Percentiles rank a stretch among this genome's conserved stretches.
Conservation (phyloP, 2,888 invertebrate genomes). For the Petrolisthes manimaculis region DNA sequence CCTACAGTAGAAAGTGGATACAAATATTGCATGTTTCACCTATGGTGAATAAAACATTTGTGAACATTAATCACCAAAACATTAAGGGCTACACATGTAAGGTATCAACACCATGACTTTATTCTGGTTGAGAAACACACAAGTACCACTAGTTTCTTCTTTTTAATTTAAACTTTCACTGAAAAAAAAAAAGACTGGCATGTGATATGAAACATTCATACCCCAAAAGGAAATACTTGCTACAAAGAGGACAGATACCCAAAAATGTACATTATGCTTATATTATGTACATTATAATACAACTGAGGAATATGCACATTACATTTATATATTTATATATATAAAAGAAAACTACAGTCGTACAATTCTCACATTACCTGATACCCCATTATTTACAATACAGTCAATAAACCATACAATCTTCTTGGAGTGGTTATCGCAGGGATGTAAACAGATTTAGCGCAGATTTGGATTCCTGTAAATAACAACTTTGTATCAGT, state of each 20-base stretch:
- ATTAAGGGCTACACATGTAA: too few species aligned
- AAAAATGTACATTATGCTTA: conserved; percentile 21
- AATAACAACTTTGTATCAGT: conserved; percentile 64
- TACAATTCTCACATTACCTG: conserved; percentile 31
- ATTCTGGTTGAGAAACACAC: too few species aligned
- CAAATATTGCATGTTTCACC: too few species aligned
- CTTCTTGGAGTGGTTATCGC: conserved; percentile 73
- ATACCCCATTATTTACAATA: conserved; percentile 41
- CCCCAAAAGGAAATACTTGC: not conserved
- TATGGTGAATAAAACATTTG: too few species aligned
- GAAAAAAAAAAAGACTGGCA: not conserved
- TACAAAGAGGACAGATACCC: not conserved
- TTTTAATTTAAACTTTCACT: too few species aligned
- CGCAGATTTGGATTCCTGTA: conserved; percentile 87
- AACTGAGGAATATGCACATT: conserved; percentile 47
- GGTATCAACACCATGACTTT: too few species aligned
- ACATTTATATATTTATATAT: conserved; percentile 48
- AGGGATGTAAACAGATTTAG: conserved; percentile 92
- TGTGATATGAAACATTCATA: conserved; percentile 15
- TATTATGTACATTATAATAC: conserved; percentile 51
- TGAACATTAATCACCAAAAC: too few species aligned
- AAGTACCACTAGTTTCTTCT: too few species aligned
- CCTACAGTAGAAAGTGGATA: too few species aligned
- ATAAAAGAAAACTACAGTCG: conserved; percentile 25
- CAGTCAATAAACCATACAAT: not conserved